These are phyloP conservation scores for Heliothis peltigera DNA, from an alignment of 2,888 invertebrate genomes.

Conservation along the genomic window DNA sequence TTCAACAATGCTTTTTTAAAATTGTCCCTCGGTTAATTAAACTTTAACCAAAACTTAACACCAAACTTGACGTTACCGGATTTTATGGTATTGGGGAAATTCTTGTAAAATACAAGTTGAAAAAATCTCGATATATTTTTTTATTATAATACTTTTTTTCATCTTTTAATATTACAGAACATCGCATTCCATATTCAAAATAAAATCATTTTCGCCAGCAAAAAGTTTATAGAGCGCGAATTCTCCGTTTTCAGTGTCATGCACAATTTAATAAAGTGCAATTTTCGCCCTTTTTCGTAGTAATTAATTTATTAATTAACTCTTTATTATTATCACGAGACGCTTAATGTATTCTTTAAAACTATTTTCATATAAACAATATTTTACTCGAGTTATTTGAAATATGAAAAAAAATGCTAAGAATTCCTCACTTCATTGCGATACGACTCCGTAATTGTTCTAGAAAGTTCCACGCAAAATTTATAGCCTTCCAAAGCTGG, in stretches of 20 bases:
- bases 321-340: neutral
- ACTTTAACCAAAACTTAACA: too few relatives aligned
- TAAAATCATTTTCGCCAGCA: neutral
- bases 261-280: neutral
- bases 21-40: too few relatives aligned
- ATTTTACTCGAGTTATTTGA: neutral
- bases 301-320: conserved; percentile 1
- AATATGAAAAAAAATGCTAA: conserved; percentile 9
- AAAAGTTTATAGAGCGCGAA: neutral
- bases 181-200: neutral
- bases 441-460: conserved; percentile 24
- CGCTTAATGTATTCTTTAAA: neutral
- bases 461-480: conserved; percentile 26
- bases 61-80: too few relatives aligned
- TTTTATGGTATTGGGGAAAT: too few relatives aligned
- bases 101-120: too few relatives aligned
- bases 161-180: neutral
- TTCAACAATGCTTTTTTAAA: too few relatives aligned
- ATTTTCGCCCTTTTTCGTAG: neutral
- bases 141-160: neutral
- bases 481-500: conserved; percentile 13
- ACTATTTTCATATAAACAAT: neutral
- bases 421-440: conserved; percentile 11
- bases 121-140: too few relatives aligned
- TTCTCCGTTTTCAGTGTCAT: conserved; percentile 1